Evolutionary conservation across 1,140 invertebrate species (phyloP).

Genomic region (Neuroterus valhalla): DNA sequence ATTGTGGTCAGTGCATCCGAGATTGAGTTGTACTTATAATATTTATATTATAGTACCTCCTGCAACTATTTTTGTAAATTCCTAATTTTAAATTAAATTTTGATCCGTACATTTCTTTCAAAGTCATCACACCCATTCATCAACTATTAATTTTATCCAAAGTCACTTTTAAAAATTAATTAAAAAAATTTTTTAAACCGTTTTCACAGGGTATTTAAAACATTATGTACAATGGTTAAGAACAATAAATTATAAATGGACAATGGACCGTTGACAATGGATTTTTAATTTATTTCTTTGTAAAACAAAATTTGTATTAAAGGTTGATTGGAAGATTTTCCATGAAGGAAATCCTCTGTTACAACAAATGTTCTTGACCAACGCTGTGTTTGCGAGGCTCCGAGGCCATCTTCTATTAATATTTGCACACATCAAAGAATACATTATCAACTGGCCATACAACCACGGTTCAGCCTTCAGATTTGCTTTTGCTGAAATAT

Average conservation of each 20-base stretch:
- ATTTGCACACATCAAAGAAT: conserved; percentile 52
- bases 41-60: conserved; percentile 13
- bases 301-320: too few species aligned
- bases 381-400: conserved; percentile 34
- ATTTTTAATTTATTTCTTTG: too few species aligned
- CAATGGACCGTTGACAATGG: too few species aligned
- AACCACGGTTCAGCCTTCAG: conserved; percentile 39
- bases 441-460: conserved; percentile 37
- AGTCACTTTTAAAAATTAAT: not conserved
- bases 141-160: not conserved
- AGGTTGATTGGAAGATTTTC: too few species aligned
- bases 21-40: conserved; percentile 27
- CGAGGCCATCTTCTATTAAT: conserved; percentile 63
- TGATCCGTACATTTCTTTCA: not conserved
- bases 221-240: too few species aligned
- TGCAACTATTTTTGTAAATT: conserved; percentile 18
- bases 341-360: too few species aligned
- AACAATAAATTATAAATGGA: too few species aligned
- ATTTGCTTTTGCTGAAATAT: conserved; percentile 22
- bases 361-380: too few species aligned
- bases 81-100: not conserved
- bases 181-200: too few species aligned
- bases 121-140: not conserved
- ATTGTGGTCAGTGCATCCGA: conserved; percentile 30
- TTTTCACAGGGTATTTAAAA: too few species aligned